Evolutionary conservation across 2,888 invertebrate species (phyloP).

Genomic region (Herminia tarsipennalis): DNA sequence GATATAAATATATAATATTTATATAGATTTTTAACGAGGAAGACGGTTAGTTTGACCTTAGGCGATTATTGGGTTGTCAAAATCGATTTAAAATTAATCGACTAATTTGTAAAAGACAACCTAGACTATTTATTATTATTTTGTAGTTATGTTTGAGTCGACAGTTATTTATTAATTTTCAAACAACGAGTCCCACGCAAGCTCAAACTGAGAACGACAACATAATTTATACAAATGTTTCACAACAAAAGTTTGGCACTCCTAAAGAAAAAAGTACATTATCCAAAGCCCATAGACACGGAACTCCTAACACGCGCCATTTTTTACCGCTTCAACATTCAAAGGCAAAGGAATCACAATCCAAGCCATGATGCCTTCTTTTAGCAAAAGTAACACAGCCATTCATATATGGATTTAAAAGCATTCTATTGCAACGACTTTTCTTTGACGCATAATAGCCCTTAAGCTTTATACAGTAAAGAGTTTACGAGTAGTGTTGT

Average conservation of each 20-base stretch:
- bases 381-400: conserved; percentile 2
- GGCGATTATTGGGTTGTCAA: no score
- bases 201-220: no score
- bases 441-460: conserved; percentile 27
- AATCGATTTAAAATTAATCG: background rate
- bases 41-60: background rate
- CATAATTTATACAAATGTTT: no score
- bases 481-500: conserved; percentile 24
- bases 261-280: background rate
- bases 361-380: background rate
- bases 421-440: conserved; percentile 20
- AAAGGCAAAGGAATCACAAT: conserved; percentile 3
- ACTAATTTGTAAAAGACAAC: background rate
- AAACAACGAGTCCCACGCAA: no score
- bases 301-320: background rate
- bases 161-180: no score
- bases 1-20: background rate
- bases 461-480: conserved; percentile 30
- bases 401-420: conserved; percentile 27
- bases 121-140: no score
- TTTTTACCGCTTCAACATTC: conserved; percentile 18
- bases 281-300: background rate
- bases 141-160: no score
- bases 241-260: background rate
- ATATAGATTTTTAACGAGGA: background rate